These are phyloP conservation scores for Poecilus cupreus DNA, from an alignment of 2,888 invertebrate genomes.

Conservation along the genomic window DNA sequence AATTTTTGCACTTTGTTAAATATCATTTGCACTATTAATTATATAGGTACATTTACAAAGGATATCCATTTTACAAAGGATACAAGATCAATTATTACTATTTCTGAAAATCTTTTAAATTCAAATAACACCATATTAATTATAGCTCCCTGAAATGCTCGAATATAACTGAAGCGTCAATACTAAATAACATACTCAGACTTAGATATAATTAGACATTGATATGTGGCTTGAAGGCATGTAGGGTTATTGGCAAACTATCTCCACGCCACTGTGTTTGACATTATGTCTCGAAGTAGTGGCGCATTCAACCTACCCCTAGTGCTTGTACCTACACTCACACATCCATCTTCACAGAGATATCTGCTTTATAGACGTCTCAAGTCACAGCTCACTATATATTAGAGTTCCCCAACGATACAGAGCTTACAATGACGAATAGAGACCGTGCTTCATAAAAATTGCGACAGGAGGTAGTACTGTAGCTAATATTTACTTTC, in stretches of 20 bases:
- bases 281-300: not conserved
- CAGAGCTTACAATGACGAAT: constrained; percentile 9
- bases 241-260: not conserved
- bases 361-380: not conserved
- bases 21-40: too few relatives aligned
- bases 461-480: not conserved
- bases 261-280: not conserved
- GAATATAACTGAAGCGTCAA: too few relatives aligned
- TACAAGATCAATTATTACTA: too few relatives aligned
- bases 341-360: not conserved
- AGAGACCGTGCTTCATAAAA: not conserved
- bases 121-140: too few relatives aligned
- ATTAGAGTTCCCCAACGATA: not conserved
- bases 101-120: too few relatives aligned
- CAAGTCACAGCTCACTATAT: not conserved
- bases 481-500: not conserved
- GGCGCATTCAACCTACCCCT: not conserved
- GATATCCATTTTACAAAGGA: too few relatives aligned
- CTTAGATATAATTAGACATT: too few relatives aligned
- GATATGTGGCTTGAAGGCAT: not conserved
- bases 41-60: too few relatives aligned
- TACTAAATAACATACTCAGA: too few relatives aligned
- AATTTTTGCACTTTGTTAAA: too few relatives aligned
- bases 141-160: too few relatives aligned
- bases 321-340: not conserved